Percentiles rank a stretch among this genome's conserved stretches.
Conservation (phyloP, 2,888 invertebrate species). For the Drosophila vallismaia region DNA sequence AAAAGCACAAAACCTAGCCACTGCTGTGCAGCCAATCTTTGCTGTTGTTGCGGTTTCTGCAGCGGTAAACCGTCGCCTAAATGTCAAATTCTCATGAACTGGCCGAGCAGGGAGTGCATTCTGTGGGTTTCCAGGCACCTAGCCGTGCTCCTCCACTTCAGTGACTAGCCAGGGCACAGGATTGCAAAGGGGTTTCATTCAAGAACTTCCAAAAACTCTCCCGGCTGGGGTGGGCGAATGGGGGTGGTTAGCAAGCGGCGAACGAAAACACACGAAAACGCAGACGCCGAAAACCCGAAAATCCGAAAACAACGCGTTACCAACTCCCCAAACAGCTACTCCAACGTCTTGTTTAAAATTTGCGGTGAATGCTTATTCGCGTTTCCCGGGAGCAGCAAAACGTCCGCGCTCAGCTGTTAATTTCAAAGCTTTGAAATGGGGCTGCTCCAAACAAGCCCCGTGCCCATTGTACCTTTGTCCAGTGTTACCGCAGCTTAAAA, state of each 20-base stretch:
- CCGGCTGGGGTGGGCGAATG: not conserved
- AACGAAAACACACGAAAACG: conserved; percentile 12
- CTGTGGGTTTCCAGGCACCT: conserved; percentile 10
- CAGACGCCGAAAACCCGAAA: not conserved
- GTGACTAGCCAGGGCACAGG: not conserved
- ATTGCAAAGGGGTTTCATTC: conserved; percentile 27
- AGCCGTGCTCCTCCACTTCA: not conserved
- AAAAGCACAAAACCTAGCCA: conserved; percentile 18
- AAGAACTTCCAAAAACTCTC: conserved; percentile 25
- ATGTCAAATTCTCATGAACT: conserved; percentile 78
- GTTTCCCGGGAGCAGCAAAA: conserved; percentile 1
- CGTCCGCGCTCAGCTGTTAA: conserved; percentile 2
- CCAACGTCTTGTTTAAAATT: not conserved
- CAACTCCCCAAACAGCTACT: not conserved
- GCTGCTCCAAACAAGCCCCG: conserved; percentile 1
- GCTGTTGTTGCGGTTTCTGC: conserved; percentile 40
- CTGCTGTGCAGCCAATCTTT: conserved; percentile 29
- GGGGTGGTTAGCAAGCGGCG: conserved; percentile 8
- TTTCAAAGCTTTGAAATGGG: not conserved
- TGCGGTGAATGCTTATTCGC: conserved; percentile 1
- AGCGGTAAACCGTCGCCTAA: conserved; percentile 49
- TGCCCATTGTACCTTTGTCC: not conserved
- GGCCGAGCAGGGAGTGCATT: conserved; percentile 25
- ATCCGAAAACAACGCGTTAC: not conserved
- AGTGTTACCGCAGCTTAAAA: not conserved